Conservation (phyloP, 2,888 invertebrate genomes). For the Entomobrya multifasciata region DNA sequence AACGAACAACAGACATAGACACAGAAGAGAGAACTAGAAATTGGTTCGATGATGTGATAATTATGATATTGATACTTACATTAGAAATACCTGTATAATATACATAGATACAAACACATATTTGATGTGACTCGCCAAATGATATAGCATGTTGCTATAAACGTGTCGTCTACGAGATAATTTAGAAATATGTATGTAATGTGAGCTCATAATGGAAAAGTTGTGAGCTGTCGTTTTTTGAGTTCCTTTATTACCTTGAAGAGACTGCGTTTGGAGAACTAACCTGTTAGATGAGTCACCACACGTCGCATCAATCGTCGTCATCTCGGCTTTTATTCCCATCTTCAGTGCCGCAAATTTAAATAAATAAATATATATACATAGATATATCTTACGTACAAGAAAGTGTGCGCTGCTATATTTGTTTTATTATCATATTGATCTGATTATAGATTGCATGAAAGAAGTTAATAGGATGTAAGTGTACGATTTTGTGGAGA, state of each 20-base stretch:
- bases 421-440: too few relatives aligned
- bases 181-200: too few relatives aligned
- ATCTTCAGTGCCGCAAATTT: too few relatives aligned
- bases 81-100: not conserved
- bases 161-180: too few relatives aligned
- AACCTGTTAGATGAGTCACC: constrained; percentile 4
- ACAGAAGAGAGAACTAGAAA: not conserved
- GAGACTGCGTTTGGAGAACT: not conserved
- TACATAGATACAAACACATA: not conserved
- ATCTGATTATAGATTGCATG: too few relatives aligned
- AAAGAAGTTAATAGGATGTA: too few relatives aligned
- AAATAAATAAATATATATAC: too few relatives aligned
- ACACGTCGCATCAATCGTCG: not conserved
- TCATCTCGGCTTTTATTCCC: not conserved
- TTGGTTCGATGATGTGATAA: not conserved
- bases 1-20: not conserved
- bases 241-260: constrained; percentile 12
- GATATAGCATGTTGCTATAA: too few relatives aligned
- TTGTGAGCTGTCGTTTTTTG: not conserved
- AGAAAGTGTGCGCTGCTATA: too few relatives aligned
- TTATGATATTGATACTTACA: too few relatives aligned
- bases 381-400: too few relatives aligned
- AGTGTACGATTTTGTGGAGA: not conserved
- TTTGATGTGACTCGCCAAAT: not conserved
- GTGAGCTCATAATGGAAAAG: not conserved